These are phyloP conservation scores for Spilogale gracilis DNA, from an alignment of 2,113 vertebrate genomes.

Conservation along the genomic window DNA sequence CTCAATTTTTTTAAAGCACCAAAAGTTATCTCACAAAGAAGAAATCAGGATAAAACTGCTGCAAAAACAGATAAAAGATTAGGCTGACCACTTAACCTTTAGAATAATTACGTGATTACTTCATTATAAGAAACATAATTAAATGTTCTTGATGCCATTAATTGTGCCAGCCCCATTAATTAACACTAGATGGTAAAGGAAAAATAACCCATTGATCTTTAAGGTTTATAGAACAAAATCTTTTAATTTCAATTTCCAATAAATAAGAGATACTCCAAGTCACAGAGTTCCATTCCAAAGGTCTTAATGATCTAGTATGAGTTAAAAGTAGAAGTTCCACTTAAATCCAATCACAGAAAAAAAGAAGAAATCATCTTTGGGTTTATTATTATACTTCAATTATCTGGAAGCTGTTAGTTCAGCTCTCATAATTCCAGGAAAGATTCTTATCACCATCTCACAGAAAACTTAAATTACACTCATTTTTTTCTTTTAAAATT, in stretches of 20 bases:
- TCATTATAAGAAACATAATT: constrained; percentile 87
- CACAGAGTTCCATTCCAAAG: constrained; percentile 71
- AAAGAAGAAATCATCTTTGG: not conserved
- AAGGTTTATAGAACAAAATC: constrained; percentile 83
- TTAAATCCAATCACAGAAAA: not conserved
- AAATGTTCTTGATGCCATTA: constrained; percentile 85
- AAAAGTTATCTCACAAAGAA: constrained; percentile 83
- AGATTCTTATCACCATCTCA: not conserved
- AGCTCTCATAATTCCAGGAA: constrained; percentile 10
- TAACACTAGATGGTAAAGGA: constrained; percentile 84
- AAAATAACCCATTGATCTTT: constrained; percentile 85
- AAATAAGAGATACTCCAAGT: constrained; percentile 75
- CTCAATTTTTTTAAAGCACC: constrained; percentile 80
- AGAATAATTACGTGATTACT: constrained; percentile 84
- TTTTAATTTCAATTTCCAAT: constrained; percentile 49
- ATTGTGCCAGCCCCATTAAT: constrained; percentile 84
- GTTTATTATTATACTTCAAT: not conserved
- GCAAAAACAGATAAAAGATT: constrained; percentile 82
- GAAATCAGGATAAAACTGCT: constrained; percentile 76
- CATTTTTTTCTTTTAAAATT: not conserved
- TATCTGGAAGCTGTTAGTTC: not conserved
- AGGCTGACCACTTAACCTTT: constrained; percentile 83
- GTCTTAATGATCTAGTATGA: not conserved
- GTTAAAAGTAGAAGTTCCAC: constrained; percentile 35
- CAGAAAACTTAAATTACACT: constrained; percentile 15